phyloP scores from a whole-genome alignment of 1,140 invertebrate species.

The Drosophila setifemur region DNA sequence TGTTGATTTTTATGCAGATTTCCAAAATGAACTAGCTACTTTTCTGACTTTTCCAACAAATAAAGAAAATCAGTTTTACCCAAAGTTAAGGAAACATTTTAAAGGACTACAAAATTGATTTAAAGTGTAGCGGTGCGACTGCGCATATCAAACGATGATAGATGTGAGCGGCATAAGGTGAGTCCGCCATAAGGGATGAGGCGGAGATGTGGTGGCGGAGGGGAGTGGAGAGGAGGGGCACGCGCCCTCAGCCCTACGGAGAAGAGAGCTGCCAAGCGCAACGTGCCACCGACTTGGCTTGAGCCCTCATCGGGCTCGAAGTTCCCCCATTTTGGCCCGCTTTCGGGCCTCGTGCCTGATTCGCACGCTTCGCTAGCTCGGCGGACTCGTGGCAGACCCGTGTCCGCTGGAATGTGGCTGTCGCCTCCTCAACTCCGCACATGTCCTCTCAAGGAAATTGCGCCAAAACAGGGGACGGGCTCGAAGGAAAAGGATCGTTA shows the following conservation, averaged over 20 bases:
- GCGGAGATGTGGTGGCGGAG: not conserved
- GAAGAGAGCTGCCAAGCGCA: constrained; percentile 45
- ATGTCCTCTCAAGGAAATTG: constrained; percentile 74
- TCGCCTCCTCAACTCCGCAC: constrained; percentile 43
- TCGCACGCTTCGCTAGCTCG: constrained; percentile 45
- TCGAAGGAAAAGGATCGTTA: constrained; percentile 57
- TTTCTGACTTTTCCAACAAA: no score
- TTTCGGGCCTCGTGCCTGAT: constrained; percentile 38
- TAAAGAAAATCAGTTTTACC: no score
- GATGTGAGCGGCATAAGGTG: constrained; percentile 70
- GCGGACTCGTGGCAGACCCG: constrained; percentile 51
- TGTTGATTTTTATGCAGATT: no score
- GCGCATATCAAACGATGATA: constrained; percentile 72
- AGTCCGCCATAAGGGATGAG: constrained; percentile 49
- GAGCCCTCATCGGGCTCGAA: constrained; percentile 65
- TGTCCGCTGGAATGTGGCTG: constrained; percentile 67
- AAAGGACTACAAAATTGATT: no score
- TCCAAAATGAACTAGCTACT: no score
- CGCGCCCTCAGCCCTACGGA: constrained; percentile 30
- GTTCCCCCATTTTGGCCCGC: constrained; percentile 56
- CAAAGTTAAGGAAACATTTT: no score
- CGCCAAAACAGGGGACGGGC: constrained; percentile 46
- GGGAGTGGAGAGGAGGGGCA: no score
- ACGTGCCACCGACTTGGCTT: constrained; percentile 43
- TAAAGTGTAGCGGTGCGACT: constrained; percentile 32